Percentiles rank a stretch among this genome's conserved stretches.
These are phyloP conservation scores for Heliothis peltigera DNA, from an alignment of 2,888 invertebrate species.

Conservation along the genomic window DNA sequence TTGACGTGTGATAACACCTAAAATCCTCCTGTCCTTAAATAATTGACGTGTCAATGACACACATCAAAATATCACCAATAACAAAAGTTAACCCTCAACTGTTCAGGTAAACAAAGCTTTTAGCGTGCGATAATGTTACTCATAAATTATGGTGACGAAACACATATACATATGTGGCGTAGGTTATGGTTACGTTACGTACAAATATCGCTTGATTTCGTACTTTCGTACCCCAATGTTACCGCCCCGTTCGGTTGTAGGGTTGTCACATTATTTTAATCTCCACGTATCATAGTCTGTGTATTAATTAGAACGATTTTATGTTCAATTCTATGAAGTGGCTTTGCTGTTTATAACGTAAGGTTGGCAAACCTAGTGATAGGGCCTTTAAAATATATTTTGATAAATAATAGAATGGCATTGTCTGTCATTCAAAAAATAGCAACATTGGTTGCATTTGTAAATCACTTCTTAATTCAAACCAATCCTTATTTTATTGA, in stretches of 20 bases:
- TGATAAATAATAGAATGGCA: too few relatives aligned
- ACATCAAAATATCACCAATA: background rate
- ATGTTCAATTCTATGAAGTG: too few relatives aligned
- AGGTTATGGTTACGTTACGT: conserved; percentile 55
- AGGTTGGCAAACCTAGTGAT: too few relatives aligned
- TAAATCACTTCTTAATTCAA: too few relatives aligned
- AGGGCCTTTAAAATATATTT: too few relatives aligned
- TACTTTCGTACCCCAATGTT: conserved; percentile 43
- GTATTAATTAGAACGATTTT: background rate
- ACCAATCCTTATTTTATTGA: too few relatives aligned
- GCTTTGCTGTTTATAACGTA: too few relatives aligned
- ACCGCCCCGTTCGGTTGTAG: conserved; percentile 37
- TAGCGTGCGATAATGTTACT: conserved; percentile 1
- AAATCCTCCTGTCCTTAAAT: background rate
- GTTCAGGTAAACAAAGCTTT: background rate
- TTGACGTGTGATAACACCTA: too few relatives aligned
- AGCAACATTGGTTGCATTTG: too few relatives aligned
- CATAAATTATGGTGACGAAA: conserved; percentile 9
- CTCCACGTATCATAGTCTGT: background rate
- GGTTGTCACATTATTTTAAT: conserved; percentile 21
- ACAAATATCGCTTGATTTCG: conserved; percentile 51
- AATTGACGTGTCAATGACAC: background rate
- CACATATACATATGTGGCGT: conserved; percentile 28
- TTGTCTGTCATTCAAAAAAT: too few relatives aligned
- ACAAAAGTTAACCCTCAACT: background rate